Percentiles rank a stretch among this genome's conserved stretches.
phyloP scores from a whole-genome alignment of 1,140 invertebrate species.

The Sycophila sp. region DNA sequence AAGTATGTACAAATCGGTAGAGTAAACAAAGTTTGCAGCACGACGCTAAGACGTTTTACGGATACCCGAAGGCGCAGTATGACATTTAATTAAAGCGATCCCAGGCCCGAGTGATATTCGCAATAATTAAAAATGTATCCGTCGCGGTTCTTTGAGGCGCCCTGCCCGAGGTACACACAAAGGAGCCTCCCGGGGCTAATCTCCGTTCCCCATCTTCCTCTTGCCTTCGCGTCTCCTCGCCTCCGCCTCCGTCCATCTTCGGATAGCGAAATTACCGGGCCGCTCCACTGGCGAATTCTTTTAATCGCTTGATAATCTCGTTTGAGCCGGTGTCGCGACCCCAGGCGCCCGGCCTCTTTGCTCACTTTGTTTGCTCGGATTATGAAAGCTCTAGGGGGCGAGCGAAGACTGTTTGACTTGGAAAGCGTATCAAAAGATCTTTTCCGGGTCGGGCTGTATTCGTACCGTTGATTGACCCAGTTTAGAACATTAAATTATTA shows the following conservation, averaged over 20 bases:
- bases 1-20: not conserved
- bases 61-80: slow-evolving; percentile 53
- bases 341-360: slow-evolving; percentile 24
- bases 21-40: slow-evolving; percentile 13
- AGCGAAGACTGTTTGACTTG: too few relatives aligned
- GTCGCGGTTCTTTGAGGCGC: slow-evolving; percentile 62
- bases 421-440: too few relatives aligned
- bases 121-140: slow-evolving; percentile 68
- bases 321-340: slow-evolving; percentile 53
- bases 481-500: too few relatives aligned
- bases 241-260: slow-evolving; percentile 35
- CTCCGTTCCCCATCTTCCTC: slow-evolving; percentile 46
- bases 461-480: too few relatives aligned
- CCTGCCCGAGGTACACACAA: slow-evolving; percentile 52
- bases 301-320: slow-evolving; percentile 64
- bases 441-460: too few relatives aligned
- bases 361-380: slow-evolving; percentile 55
- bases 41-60: not conserved
- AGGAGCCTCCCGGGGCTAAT: slow-evolving; percentile 61
- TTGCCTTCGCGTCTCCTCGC: slow-evolving; percentile 30
- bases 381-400: slow-evolving; percentile 52
- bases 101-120: slow-evolving; percentile 60
- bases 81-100: slow-evolving; percentile 65
- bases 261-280: slow-evolving; percentile 47
- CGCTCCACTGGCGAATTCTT: slow-evolving; percentile 52